Percentiles rank a stretch among this genome's conserved stretches.
These are phyloP conservation scores for Drosophila prostipennis DNA, from an alignment of 2,888 invertebrate genomes.

Conservation along the genomic window DNA sequence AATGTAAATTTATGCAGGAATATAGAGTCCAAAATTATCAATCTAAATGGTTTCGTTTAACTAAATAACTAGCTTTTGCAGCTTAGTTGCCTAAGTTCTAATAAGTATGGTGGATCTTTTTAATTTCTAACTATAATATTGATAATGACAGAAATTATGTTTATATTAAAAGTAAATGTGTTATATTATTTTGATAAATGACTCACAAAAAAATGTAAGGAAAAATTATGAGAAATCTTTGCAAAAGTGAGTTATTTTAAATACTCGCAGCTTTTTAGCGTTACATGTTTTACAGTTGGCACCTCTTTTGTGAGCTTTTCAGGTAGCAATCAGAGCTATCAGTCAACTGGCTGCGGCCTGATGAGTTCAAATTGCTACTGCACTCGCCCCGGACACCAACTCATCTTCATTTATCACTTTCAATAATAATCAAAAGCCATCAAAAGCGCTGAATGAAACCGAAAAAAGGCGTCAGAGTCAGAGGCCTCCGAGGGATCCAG, in stretches of 20 bases:
- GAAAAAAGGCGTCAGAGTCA: slow-evolving; percentile 60
- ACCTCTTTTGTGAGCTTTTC: slow-evolving; percentile 35
- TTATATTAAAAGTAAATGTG: no score
- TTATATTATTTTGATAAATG: no score
- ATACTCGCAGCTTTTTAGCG: background rate
- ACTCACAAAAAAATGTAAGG: no score
- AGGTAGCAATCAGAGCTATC: slow-evolving; percentile 65
- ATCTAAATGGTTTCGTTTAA: slow-evolving; percentile 3
- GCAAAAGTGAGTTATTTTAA: background rate
- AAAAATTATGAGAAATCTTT: no score
- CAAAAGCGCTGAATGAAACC: slow-evolving; percentile 61
- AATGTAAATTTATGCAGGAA: slow-evolving; percentile 8
- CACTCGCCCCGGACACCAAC: slow-evolving; percentile 42
- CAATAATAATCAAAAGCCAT: slow-evolving; percentile 79
- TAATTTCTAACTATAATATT: background rate
- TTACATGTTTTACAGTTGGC: background rate
- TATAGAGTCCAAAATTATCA: no score
- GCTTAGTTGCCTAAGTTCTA: background rate
- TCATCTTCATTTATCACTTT: slow-evolving; percentile 81
- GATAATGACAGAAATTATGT: background rate
- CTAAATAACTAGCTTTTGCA: background rate
- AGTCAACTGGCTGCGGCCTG: slow-evolving; percentile 47
- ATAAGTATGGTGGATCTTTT: background rate
- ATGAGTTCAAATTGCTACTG: slow-evolving; percentile 74
- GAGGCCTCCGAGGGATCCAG: slow-evolving; percentile 37